Evolutionary conservation across 2,888 invertebrate genomes (phyloP).

Genomic region (Sialis fuliginosa): DNA sequence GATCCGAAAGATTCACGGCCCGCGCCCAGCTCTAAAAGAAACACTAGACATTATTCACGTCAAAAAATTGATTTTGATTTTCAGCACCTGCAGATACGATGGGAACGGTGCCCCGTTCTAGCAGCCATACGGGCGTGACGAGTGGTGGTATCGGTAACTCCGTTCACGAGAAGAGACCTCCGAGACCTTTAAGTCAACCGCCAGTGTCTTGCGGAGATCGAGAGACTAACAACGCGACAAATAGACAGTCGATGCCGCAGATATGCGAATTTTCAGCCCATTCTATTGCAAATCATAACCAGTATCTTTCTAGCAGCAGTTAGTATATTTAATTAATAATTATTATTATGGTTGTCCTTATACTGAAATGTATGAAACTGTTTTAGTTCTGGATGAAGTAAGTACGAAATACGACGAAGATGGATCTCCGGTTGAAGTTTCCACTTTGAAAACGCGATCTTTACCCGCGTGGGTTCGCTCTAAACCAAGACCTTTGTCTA

Average conservation of each 20-base stretch:
- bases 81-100: no score
- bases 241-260: constrained; percentile 21
- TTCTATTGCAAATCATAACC: constrained; percentile 19
- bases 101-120: constrained; percentile 21
- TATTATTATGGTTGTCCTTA: no score
- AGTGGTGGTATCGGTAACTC: not conserved
- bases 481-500: constrained; percentile 48
- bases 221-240: constrained; percentile 17
- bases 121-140: constrained; percentile 20
- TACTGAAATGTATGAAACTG: not conserved
- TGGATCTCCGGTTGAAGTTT: constrained; percentile 27
- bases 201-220: constrained; percentile 20
- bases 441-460: constrained; percentile 40
- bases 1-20: no score
- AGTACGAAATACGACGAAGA: constrained; percentile 25
- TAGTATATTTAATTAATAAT: constrained; percentile 24
- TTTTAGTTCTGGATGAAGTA: constrained; percentile 41
- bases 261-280: constrained; percentile 33
- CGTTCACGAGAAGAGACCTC: constrained; percentile 16
- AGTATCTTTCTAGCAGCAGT: constrained; percentile 51
- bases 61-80: no score
- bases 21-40: no score
- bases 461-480: constrained; percentile 54
- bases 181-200: constrained; percentile 27
- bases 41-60: no score